Conservation (phyloP, 2,113 vertebrate genomes). For the Myiopsitta monachus region DNA sequence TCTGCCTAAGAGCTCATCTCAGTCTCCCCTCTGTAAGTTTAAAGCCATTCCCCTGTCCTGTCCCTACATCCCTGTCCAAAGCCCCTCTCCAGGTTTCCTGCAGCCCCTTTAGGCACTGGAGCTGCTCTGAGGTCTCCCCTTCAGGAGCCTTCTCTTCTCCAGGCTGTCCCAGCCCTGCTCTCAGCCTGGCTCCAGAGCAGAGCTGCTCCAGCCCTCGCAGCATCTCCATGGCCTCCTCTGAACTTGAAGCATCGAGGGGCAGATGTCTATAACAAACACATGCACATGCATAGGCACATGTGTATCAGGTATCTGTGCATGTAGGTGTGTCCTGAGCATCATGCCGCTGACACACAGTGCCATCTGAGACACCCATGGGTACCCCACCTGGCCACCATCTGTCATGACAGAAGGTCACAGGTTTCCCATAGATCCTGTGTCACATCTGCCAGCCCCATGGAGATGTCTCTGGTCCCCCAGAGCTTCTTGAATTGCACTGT, state of each 20-base stretch:
- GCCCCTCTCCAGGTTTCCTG: too few relatives aligned
- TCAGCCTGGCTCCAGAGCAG: neutral
- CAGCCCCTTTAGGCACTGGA: too few relatives aligned
- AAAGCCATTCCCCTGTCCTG: too few relatives aligned
- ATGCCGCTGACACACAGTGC: neutral
- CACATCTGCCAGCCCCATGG: neutral
- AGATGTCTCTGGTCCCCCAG: neutral
- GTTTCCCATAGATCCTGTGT: neutral
- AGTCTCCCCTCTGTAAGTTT: too few relatives aligned
- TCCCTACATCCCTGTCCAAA: too few relatives aligned
- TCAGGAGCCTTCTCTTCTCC: too few relatives aligned
- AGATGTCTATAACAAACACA: neutral
- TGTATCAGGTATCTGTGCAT: neutral
- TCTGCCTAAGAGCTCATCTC: too few relatives aligned
- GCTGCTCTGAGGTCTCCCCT: too few relatives aligned
- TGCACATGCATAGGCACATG: neutral
- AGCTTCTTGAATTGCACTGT: conserved; percentile 27
- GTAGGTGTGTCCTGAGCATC: neutral
- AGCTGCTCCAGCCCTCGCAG: neutral
- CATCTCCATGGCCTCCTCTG: neutral
- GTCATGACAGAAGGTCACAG: neutral
- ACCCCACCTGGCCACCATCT: conserved; percentile 32
- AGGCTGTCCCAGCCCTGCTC: neutral
- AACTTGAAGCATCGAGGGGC: neutral
- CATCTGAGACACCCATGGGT: neutral